Base-by-base conservation (phyloP, 2,888 invertebrate species). In the Diplazon laetatorius region DNA sequence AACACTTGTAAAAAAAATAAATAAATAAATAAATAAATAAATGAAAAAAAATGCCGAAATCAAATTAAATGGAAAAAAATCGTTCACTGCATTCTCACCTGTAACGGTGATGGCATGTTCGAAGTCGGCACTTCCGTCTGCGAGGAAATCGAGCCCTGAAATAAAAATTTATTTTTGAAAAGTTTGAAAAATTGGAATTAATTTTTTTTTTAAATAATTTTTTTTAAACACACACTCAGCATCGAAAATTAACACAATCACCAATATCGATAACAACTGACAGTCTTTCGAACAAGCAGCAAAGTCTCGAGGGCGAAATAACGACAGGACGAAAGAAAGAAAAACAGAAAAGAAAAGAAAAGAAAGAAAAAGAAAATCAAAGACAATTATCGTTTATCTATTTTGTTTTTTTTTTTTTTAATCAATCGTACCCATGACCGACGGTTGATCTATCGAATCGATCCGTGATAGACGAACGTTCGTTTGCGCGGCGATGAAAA, bases 131-230 rank as follows among this genome's bases (percentile, higher is more conserved):
- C 94, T 95, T 92, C 94, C 94, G 85, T 92, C 92, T 89, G 94
- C 94, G 89, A 94, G 93, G 91, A 95, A 95, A 91, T 95, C 95
- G 92, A 95, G 92, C 92, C 95, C 95, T 95, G 92, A 85, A 93
- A 91, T 78, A 91, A 46, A 62, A 68, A 46, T 8, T 46, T 50
- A 60, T n/a, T n/a, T n/a, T n/a, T n/a, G 70, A 69, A 20, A 46
- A 59, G 4, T 5, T 5, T 5, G 42, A 42, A 12, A 42, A 8
- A 42, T 6, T n/a, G n/a, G 10, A 8, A 42, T 42, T n/a, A n/a
- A n/a, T n/a, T n/a, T n/a, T n/a, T n/a, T n/a, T n/a, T n/a, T n/a
- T n/a, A n/a, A n/a, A n/a, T n/a, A n/a, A n/a, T n/a, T n/a, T n/a
- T n/a, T n/a, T n/a, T n/a, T n/a, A n/a, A n/a, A n/a, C n/a, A n/a